Base-by-base conservation (phyloP, 2,888 invertebrate species). In the Allygus modestus region DNA sequence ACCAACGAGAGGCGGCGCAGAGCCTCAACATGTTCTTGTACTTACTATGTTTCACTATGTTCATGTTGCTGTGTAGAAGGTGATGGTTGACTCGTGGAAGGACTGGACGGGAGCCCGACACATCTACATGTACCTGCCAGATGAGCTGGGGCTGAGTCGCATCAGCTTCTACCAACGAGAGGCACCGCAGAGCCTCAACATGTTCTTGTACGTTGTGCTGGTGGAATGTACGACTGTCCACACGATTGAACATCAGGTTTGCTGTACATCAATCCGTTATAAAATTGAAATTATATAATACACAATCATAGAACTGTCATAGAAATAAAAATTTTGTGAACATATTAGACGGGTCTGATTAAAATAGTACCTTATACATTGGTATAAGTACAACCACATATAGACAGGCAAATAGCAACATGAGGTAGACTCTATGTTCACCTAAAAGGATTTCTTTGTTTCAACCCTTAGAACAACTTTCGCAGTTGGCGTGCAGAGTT, bases 51-150 rank as follows among this genome's bases (percentile, higher is more conserved):
- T 2, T 11, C 23, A n/a, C 2, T 20, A 7, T 71, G 23, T 71
- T 28, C 1, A 71, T 71, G 41, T 15, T 41, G 1, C n/a, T 71
- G n/a, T 77, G 28, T 23, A 77, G 75, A 41, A 89, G 89, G 89
- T 90, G 12, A 88, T 90, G 88, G 89, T 90, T 23, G 89, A 90
- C 83, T 89, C 90, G 4, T 91, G 91, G 91, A 91, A 91, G 87
- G 91, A 91, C 84, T 91, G 91, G 91, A 91, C 91, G 7, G 91
- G 91, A 20, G 91, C 90, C 5, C 87, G 91, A 0, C 89, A 90
- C 84, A 89, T 91, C 73, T 91, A 91, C 86, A 88, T 91, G 87
- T 89, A 91, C 86, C 89, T 91, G 1, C 89, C 90, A 0, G 89
- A 90, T 82, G 90, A 90, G 37, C 88, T 91, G 83, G 90, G 90